phyloP scores from a whole-genome alignment of 30 jellyfish, hydroid and myxozoan genomes.

The Hydractinia echinata region DNA sequence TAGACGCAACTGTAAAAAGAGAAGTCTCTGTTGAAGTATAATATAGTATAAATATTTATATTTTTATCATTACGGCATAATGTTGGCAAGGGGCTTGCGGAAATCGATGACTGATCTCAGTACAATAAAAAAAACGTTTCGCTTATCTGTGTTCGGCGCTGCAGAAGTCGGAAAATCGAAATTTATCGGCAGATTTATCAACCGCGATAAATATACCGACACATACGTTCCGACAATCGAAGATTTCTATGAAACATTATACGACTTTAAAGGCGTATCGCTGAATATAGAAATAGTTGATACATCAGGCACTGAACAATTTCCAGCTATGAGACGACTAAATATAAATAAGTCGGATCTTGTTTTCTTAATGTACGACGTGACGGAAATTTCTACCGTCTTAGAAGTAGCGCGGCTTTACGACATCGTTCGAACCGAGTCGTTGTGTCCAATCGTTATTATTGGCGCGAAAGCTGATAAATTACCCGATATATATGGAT shows the following conservation, averaged over 20 bases:
- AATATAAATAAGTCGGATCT: slow-evolving; percentile 1
- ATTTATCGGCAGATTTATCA: neutral
- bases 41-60: too few species aligned
- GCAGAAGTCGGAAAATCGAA: slow-evolving; percentile 18
- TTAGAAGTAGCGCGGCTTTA: slow-evolving; percentile 4
- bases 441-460: slow-evolving; percentile 7
- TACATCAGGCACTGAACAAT: slow-evolving; percentile 22
- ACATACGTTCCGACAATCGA: slow-evolving; percentile 7
- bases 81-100: too few species aligned
- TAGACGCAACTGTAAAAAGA: too few species aligned
- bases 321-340: slow-evolving; percentile 22
- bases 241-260: neutral
- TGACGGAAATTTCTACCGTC: neutral
- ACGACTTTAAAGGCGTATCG: neutral
- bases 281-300: neutral
- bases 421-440: neutral
- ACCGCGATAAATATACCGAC: neutral
- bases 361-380: neutral
- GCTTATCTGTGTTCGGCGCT: slow-evolving; percentile 15
- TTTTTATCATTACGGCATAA: too few species aligned
- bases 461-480: slow-evolving; percentile 6
- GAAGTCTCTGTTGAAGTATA: too few species aligned
- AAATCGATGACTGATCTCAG: too few species aligned
- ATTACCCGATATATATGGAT: slow-evolving; percentile 1
- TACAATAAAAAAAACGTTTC: neutral